Conservation (phyloP, 2,797 vertebrate genomes). For the Masticophis lateralis region DNA sequence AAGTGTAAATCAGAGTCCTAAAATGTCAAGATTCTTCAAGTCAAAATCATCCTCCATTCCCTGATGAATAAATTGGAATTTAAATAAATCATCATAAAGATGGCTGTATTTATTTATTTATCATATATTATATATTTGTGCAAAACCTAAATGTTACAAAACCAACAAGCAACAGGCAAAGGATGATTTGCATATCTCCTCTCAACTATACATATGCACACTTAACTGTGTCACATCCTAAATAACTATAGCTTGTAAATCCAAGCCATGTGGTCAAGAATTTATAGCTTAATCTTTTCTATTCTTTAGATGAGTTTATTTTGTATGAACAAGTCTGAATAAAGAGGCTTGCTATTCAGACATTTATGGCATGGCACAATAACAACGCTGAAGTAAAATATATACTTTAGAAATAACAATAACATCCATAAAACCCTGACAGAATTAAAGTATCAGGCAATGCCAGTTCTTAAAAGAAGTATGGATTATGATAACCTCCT, state of each 20-base stretch:
- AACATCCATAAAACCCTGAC: no score
- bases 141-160: background rate
- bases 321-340: background rate
- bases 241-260: background rate
- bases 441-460: no score
- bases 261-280: background rate
- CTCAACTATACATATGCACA: no score
- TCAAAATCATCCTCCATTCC: background rate
- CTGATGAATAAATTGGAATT: background rate
- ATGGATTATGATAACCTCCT: no score
- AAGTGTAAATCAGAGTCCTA: background rate
- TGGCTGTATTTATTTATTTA: background rate
- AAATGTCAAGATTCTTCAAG: conserved; percentile 1
- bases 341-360: no score
- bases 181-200: background rate
- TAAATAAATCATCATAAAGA: background rate
- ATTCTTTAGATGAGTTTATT: background rate
- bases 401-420: no score
- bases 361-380: background rate
- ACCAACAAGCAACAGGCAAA: background rate
- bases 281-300: background rate
- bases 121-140: background rate
- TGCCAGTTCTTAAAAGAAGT: no score
- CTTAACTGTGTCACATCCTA: background rate
- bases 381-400: no score